Conservation (phyloP, 1,140 invertebrate genomes). For the Carposina sasakii region DNA sequence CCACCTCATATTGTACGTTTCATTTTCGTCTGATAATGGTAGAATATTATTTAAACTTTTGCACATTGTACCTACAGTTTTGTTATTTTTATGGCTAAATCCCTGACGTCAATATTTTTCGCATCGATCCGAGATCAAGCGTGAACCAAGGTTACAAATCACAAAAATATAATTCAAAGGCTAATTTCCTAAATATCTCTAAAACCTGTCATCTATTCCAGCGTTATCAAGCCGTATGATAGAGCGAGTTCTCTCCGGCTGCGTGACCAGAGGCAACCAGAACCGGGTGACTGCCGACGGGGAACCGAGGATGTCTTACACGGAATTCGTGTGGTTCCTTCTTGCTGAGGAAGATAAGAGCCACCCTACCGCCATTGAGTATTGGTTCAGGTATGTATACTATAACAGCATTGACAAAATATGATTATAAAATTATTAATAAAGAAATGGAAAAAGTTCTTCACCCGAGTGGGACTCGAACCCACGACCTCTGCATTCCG, state of each 20-base stretch:
- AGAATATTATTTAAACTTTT: too few species aligned
- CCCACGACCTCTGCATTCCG: too few species aligned
- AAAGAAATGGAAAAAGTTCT: too few species aligned
- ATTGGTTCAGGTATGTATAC: conserved; percentile 91
- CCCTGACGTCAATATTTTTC: too few species aligned
- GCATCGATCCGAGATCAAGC: too few species aligned
- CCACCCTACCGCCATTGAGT: conserved; percentile 94
- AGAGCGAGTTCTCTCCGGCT: conserved; percentile 97
- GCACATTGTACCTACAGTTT: too few species aligned
- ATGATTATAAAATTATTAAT: too few species aligned
- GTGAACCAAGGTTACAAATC: neutral
- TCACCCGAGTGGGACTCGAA: too few species aligned
- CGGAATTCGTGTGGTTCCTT: conserved; percentile 99
- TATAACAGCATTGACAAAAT: too few species aligned
- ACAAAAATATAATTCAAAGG: neutral
- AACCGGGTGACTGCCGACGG: conserved; percentile 72
- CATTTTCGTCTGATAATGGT: too few species aligned
- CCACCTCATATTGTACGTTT: too few species aligned
- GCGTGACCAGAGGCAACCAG: conserved; percentile 87
- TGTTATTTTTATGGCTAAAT: too few species aligned
- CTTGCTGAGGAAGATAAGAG: conserved; percentile 99
- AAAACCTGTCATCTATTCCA: conserved; percentile 61
- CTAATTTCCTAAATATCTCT: neutral
- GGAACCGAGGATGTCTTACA: conserved; percentile 90
- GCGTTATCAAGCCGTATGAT: conserved; percentile 96